Evolutionary conservation across 1,140 invertebrate species (phyloP).

Genomic region (Aphaenogaster rudis): DNA sequence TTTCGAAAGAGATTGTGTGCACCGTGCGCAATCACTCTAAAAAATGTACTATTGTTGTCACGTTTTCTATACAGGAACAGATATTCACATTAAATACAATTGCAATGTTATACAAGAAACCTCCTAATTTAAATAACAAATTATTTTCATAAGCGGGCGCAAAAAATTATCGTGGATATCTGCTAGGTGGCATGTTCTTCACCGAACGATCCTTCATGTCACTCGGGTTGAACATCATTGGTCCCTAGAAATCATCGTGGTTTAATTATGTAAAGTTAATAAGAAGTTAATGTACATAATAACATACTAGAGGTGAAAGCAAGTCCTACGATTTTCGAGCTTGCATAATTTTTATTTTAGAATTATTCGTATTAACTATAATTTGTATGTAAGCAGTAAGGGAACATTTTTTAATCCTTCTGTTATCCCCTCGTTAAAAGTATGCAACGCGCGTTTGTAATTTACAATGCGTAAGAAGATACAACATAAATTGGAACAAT

Average conservation of each 20-base stretch:
- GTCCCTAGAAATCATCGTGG: conserved; percentile 77
- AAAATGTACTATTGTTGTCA: conserved; percentile 28
- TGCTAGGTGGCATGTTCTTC: conserved; percentile 75
- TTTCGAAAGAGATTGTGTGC: conserved; percentile 21
- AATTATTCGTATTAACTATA: conserved; percentile 37
- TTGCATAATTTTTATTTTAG: background rate
- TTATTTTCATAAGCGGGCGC: conserved; percentile 19
- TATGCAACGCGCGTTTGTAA: conserved; percentile 26
- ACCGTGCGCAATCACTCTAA: background rate
- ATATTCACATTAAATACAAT: conserved; percentile 44
- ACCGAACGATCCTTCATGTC: conserved; percentile 80
- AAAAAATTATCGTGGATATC: conserved; percentile 82
- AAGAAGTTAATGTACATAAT: background rate
- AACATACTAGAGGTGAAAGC: conserved; percentile 1
- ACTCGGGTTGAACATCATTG: conserved; percentile 83
- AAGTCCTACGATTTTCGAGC: conserved; percentile 9
- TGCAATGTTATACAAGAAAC: conserved; percentile 14
- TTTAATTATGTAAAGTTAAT: conserved; percentile 33
- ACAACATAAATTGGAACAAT: conserved; percentile 36
- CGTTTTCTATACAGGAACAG: conserved; percentile 28
- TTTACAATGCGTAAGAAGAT: conserved; percentile 13
- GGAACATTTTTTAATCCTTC: conserved; percentile 18
- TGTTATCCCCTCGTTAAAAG: conserved; percentile 4
- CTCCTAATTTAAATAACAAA: conserved; percentile 41
- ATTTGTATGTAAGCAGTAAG: conserved; percentile 48